These are phyloP conservation scores for Liodrosophila aerea DNA, from an alignment of 2,888 invertebrate genomes.

Conservation along the genomic window DNA sequence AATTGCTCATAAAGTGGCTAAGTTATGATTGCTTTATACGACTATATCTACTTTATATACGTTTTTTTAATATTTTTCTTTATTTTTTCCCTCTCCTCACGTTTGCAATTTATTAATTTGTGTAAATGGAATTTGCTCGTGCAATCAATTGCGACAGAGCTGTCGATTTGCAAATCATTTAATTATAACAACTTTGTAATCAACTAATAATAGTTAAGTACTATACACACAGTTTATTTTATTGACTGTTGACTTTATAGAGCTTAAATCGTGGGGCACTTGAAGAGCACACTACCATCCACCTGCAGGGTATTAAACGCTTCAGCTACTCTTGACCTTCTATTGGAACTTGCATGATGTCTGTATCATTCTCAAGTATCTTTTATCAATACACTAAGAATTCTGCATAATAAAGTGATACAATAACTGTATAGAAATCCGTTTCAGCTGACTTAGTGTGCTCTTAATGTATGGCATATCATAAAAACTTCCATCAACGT, in stretches of 20 bases:
- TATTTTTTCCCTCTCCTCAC: background rate
- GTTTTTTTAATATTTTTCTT: conserved; percentile 11
- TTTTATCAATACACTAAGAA: background rate
- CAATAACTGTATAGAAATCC: conserved; percentile 30
- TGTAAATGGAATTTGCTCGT: conserved; percentile 45
- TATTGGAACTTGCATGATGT: too few relatives aligned
- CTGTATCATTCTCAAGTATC: background rate
- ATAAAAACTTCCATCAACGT: conserved; percentile 24
- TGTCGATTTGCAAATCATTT: conserved; percentile 31
- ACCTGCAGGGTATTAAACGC: too few relatives aligned
- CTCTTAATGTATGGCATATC: conserved; percentile 6
- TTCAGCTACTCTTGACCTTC: too few relatives aligned
- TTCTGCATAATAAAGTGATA: conserved; percentile 54
- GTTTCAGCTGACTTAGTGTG: conserved; percentile 17
- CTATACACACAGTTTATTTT: background rate
- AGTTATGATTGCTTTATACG: conserved; percentile 70
- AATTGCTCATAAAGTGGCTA: conserved; percentile 78
- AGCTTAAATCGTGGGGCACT: too few relatives aligned
- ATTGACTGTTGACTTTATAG: too few relatives aligned
- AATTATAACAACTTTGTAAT: conserved; percentile 36
- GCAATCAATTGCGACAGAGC: conserved; percentile 41
- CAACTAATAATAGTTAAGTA: conserved; percentile 29
- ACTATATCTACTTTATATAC: conserved; percentile 29
- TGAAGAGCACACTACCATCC: too few relatives aligned
- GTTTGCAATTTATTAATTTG: conserved; percentile 40